Percentiles rank a stretch among this genome's conserved stretches.
These are phyloP conservation scores for Mamestra configurata DNA, from an alignment of 1,140 invertebrate genomes.

Conservation along the genomic window DNA sequence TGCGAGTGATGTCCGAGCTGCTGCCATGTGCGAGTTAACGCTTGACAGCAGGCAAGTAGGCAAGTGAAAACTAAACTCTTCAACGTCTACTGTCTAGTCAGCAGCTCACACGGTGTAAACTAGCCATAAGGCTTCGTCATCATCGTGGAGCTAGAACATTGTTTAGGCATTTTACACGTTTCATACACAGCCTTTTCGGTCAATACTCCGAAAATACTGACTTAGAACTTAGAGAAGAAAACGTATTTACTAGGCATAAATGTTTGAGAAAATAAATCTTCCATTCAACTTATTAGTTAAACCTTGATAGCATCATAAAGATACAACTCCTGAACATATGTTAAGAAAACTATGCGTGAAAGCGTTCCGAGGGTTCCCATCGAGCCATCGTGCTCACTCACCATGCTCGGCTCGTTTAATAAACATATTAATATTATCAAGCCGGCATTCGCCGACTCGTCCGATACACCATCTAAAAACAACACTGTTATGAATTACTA, in stretches of 20 bases:
- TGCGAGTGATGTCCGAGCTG: too few species aligned
- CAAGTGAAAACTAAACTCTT: too few species aligned
- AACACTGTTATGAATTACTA: conserved; percentile 82
- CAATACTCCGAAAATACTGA: too few species aligned
- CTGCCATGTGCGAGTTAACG: too few species aligned
- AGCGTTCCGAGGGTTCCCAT: conserved; percentile 7
- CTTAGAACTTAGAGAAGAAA: too few species aligned
- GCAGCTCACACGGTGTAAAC: too few species aligned
- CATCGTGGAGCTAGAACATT: too few species aligned
- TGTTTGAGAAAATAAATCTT: not conserved
- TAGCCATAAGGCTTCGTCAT: too few species aligned
- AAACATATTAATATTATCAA: conserved; percentile 80
- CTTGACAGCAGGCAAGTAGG: too few species aligned
- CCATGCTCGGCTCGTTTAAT: conserved; percentile 76
- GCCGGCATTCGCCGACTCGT: conserved; percentile 60
- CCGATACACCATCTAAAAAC: conserved; percentile 82
- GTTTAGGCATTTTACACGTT: too few species aligned
- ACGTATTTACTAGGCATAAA: not conserved
- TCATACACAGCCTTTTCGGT: too few species aligned
- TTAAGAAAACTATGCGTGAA: conserved; percentile 16
- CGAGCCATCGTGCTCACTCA: conserved; percentile 69
- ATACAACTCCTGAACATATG: conserved; percentile 15
- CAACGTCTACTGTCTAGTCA: too few species aligned
- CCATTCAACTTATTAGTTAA: not conserved
- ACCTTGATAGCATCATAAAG: not conserved